Percentiles rank a stretch among this genome's conserved stretches.
These are phyloP conservation scores for Buathra laborator DNA, from an alignment of 2,888 invertebrate species.

Conservation along the genomic window DNA sequence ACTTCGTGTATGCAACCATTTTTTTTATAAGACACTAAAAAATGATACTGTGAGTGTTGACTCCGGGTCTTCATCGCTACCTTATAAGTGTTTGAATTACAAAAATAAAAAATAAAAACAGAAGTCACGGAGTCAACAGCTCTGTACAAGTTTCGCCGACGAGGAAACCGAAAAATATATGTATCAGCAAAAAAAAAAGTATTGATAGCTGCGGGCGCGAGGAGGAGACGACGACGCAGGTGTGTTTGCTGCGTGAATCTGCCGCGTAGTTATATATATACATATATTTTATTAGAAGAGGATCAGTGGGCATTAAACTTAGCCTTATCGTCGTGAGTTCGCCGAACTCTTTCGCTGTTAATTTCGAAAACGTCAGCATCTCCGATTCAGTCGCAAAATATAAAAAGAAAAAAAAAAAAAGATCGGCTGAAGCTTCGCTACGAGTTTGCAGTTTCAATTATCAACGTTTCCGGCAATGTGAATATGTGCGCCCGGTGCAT, in stretches of 20 bases:
- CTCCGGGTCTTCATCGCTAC: neutral
- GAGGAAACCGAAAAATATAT: slow-evolving; percentile 36
- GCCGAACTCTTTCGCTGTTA: slow-evolving; percentile 53
- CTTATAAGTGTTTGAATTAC: neutral
- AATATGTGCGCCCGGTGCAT: slow-evolving; percentile 18
- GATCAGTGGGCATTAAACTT: slow-evolving; percentile 60
- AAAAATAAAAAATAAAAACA: slow-evolving; percentile 18
- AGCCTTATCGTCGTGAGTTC: slow-evolving; percentile 53
- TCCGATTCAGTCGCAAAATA: slow-evolving; percentile 36
- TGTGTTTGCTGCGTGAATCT: slow-evolving; percentile 58
- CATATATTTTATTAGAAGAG: slow-evolving; percentile 34
- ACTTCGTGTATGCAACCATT: neutral
- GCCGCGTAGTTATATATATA: slow-evolving; percentile 1
- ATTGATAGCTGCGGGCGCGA: slow-evolving; percentile 33
- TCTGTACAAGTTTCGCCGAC: neutral
- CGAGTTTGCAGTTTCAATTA: slow-evolving; percentile 65
- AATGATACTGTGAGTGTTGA: neutral
- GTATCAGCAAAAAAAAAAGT: slow-evolving; percentile 53
- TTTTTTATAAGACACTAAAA: neutral
- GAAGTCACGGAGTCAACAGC: neutral
- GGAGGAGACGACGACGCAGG: slow-evolving; percentile 51
- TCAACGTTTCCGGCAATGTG: slow-evolving; percentile 51
- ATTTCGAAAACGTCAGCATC: slow-evolving; percentile 65
- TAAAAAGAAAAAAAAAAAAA: slow-evolving; percentile 33
- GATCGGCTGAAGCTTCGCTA: slow-evolving; percentile 45